Percentiles rank a stretch among this genome's conserved stretches.
phyloP scores from a whole-genome alignment of 2,113 vertebrate genomes.

The Alligator mississippiensis region DNA sequence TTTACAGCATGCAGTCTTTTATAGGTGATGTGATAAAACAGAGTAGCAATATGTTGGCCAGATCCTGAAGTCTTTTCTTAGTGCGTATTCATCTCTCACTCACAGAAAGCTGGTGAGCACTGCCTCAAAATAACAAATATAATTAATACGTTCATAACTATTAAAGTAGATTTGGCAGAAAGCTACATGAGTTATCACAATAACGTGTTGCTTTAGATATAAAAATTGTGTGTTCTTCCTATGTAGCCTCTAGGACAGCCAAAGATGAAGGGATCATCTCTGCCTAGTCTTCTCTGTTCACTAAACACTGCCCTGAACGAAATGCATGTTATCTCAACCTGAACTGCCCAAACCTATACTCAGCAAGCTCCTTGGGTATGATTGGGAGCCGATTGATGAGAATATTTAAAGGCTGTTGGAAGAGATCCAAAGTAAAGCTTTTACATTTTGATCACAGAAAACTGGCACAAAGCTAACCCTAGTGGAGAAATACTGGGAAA shows the following conservation, averaged over 20 bases:
- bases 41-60: no score
- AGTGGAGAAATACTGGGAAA: background rate
- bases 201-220: background rate
- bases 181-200: background rate
- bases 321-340: background rate
- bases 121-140: background rate
- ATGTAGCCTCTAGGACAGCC: background rate
- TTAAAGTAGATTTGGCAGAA: background rate
- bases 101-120: background rate
- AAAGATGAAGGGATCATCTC: background rate
- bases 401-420: background rate
- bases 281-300: background rate
- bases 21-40: background rate
- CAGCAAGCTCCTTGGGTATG: background rate
- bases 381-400: background rate
- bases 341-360: background rate
- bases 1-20: no score
- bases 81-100: background rate
- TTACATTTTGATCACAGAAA: background rate
- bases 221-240: background rate
- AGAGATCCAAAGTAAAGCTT: background rate
- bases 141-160: background rate
- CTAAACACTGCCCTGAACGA: background rate
- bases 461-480: background rate
- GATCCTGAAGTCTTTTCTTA: background rate